Conservation (phyloP, 2,888 invertebrate species). For the Philopedon plagiatum region DNA sequence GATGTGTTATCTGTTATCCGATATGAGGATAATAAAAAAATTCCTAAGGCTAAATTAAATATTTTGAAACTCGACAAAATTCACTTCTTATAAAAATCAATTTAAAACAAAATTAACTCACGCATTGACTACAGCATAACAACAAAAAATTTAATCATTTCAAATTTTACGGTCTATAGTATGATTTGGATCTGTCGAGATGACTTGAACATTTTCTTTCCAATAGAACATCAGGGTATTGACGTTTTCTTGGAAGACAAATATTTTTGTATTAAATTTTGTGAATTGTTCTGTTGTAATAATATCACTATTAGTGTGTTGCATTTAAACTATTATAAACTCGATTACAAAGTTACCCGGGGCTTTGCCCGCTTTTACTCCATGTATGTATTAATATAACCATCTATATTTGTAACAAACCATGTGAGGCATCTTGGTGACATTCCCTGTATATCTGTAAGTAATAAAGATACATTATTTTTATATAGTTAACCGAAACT, state of each 20-base stretch:
- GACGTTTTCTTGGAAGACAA: neutral
- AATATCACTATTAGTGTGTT: neutral
- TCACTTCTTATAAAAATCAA: neutral
- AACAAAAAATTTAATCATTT: conserved; percentile 27
- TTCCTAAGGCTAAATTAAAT: too few relatives aligned
- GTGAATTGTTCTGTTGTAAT: neutral
- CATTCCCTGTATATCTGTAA: too few relatives aligned
- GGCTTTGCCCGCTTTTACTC: too few relatives aligned
- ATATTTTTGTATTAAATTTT: neutral
- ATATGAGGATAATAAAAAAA: too few relatives aligned
- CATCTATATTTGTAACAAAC: too few relatives aligned
- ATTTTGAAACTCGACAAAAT: neutral
- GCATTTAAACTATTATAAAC: neutral
- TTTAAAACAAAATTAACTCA: conserved; percentile 5
- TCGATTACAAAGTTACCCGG: too few relatives aligned
- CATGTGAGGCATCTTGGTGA: too few relatives aligned
- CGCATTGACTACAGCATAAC: conserved; percentile 2
- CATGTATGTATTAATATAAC: too few relatives aligned
- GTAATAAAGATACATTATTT: too few relatives aligned
- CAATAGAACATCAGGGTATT: neutral
- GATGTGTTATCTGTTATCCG: too few relatives aligned
- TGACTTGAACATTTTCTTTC: conserved; percentile 3
- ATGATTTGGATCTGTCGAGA: neutral
- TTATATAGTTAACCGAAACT: too few relatives aligned
- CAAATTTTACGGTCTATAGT: conserved; percentile 26